phyloP scores from a whole-genome alignment of 2,888 invertebrate genomes.

The Spatulosminthurus flaviceps region DNA sequence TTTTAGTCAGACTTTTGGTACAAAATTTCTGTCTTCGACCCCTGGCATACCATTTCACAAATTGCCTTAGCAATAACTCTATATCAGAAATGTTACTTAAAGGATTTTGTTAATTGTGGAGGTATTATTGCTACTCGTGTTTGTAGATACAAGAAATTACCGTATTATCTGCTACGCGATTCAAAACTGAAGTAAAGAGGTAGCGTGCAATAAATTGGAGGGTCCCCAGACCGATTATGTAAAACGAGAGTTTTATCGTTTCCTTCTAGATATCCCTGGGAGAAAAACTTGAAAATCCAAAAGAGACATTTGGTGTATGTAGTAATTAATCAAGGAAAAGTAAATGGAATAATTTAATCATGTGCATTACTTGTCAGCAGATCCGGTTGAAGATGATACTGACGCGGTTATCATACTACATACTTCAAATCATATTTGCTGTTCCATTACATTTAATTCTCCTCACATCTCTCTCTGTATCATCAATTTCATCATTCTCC shows the following conservation, averaged over 20 bases:
- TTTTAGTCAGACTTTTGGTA: conserved; percentile 59
- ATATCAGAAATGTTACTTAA: too few relatives aligned
- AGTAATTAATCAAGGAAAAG: too few relatives aligned
- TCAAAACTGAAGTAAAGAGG: conserved; percentile 74
- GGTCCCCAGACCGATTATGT: conserved; percentile 73
- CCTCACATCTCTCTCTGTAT: conserved; percentile 69
- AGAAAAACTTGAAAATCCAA: not conserved
- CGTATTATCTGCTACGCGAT: conserved; percentile 77
- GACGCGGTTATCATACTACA: not conserved
- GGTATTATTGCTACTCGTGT: too few relatives aligned
- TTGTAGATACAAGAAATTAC: conserved; percentile 67
- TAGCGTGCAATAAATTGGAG: conserved; percentile 74
- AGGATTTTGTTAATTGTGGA: too few relatives aligned
- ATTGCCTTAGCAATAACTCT: conserved; percentile 56
- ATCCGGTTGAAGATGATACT: not conserved
- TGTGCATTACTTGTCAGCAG: not conserved
- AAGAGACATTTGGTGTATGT: too few relatives aligned
- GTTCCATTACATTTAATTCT: not conserved
- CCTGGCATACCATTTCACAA: conserved; percentile 62
- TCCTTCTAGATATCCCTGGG: conserved; percentile 42
- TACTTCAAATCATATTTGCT: not conserved
- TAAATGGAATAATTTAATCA: not conserved
- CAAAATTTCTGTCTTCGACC: conserved; percentile 57
- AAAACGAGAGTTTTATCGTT: conserved; percentile 69
- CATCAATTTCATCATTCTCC: conserved; percentile 76